Conservation (phyloP, 1,140 invertebrate genomes). For the Chironomus striatipennis region DNA sequence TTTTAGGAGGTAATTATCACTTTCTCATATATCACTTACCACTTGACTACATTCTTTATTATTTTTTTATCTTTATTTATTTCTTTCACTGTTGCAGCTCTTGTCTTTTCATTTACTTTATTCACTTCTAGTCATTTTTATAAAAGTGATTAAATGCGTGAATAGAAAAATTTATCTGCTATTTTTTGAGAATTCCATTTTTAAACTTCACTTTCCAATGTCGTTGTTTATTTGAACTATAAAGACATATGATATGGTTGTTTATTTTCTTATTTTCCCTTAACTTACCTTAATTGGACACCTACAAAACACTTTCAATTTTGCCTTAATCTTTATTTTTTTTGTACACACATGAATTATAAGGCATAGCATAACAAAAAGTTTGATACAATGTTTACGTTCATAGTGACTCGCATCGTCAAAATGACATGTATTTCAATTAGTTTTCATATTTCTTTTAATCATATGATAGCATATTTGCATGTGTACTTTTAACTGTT, state of each 20-base stretch:
- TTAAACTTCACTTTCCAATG: too few species aligned
- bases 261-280: not conserved
- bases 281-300: not conserved
- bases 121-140: too few species aligned
- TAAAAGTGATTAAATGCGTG: too few species aligned
- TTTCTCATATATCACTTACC: slow-evolving; percentile 2
- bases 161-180: too few species aligned
- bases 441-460: not conserved
- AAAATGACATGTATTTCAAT: not conserved
- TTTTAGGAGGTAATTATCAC: slow-evolving; percentile 16
- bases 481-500: not conserved
- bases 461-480: too few species aligned
- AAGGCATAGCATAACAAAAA: not conserved
- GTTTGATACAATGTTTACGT: not conserved
- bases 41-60: too few species aligned
- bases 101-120: too few species aligned
- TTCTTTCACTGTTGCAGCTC: too few species aligned
- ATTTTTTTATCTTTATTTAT: too few species aligned
- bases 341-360: not conserved
- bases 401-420: not conserved
- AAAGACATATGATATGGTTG: too few species aligned
- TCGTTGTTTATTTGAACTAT: too few species aligned
- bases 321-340: not conserved
- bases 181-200: too few species aligned
- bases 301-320: slow-evolving; percentile 13